Evolutionary conservation across 2,888 invertebrate genomes (phyloP), one percentile per base, ranked within the genome.

Genomic region (Caenorhabditis panamensis): DNA sequence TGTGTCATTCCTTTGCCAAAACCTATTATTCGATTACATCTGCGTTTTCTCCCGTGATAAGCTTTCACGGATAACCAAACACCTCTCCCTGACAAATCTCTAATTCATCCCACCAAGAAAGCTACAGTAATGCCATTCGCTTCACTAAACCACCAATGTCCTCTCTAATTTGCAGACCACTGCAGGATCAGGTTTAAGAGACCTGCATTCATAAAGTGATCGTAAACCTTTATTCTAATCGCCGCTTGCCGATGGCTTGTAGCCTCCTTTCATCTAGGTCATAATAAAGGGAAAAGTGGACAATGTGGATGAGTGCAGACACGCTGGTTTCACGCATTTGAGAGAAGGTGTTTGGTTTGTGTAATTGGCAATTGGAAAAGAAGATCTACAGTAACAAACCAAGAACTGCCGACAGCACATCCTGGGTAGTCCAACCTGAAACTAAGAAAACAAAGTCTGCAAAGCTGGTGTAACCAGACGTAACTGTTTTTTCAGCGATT

Each of bases 231-330:
- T 69, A 49, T 67, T 67, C 26, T 41, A 51, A 53, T 41, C 41
- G 61, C 53, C 61, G 61, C 36, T 53, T n/a, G n/a, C n/a, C n/a
- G n/a, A n/a, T n/a, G 37, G 69, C 58, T 71, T 71, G 37, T 68
- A 69, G 68, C 68, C 68, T 69, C 61, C 31, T 54, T n/a, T 37
- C 64, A 66, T 66, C 56, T 67, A 62, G 62, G 69, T 71, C 69
- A 62, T 71, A 36, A 67, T 37, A 41, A 41, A 28, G 47, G 56
- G 66, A 53, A 54, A 28, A 49, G 54, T 67, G 56, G 47, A 56
- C 56, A 47, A 68, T 47, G 67, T 41, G n/a, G 61, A 59, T 37
- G 20, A 20, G 36, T n/a, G 16, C 6, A 22, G n/a, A n/a, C n/a
- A n/a, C n/a, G n/a, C 9, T 31, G 31, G 9, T 31, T 31, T 9